A percentile compares a stretch with the other conserved stretches of the same genome.
Conservation (phyloP, 2,113 vertebrate genomes). For the Steatornis caripensis region DNA sequence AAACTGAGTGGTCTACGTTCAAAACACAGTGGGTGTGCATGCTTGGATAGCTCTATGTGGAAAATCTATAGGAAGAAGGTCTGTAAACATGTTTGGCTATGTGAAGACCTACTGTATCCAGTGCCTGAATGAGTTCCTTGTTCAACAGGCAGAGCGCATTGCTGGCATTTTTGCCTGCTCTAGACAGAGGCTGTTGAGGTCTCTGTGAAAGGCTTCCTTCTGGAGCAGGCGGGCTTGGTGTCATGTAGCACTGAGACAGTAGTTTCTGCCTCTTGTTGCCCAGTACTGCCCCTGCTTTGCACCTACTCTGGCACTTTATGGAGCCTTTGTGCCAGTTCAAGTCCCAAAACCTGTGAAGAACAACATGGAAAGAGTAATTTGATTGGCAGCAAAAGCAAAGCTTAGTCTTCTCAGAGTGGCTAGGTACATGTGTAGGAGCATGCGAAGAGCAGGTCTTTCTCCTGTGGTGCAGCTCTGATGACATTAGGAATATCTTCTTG, state of each 20-base stretch:
- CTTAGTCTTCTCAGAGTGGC: neutral
- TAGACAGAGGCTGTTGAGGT: neutral
- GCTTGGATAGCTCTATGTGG: neutral
- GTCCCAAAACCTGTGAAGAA: neutral
- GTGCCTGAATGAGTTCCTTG: neutral
- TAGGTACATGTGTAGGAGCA: rapidly evolving
- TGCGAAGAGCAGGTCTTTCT: neutral
- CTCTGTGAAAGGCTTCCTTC: neutral
- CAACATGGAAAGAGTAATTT: neutral
- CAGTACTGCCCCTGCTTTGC: neutral
- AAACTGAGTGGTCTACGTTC: neutral
- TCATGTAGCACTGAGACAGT: neutral
- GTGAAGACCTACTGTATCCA: neutral
- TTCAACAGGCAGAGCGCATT: neutral
- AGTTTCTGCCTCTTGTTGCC: neutral
- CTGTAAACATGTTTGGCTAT: neutral
- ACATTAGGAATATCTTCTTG: neutral
- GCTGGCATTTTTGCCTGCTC: neutral
- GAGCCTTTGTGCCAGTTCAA: neutral
- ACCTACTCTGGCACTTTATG: neutral
- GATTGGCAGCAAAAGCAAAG: neutral
- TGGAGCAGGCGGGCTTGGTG: neutral
- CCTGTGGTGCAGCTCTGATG: neutral
- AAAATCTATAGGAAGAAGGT: neutral
- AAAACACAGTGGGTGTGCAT: neutral